Evolutionary conservation across 2,113 vertebrate species (phyloP), one percentile per base, ranked within the genome.

Genomic region (Redunca redunca): DNA sequence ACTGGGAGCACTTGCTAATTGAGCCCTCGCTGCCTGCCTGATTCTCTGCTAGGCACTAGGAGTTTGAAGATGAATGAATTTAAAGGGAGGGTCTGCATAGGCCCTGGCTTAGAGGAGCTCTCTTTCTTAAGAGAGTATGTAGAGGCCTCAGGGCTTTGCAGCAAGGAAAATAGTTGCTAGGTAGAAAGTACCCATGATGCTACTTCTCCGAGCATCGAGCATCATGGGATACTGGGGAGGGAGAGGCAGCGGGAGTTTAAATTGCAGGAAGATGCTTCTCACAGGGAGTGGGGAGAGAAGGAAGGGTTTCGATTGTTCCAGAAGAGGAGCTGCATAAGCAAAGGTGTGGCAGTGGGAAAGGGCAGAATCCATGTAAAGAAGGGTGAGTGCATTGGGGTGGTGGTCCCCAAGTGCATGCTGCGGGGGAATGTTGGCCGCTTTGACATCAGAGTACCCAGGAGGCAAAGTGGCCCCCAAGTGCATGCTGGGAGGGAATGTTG

Each of bases 341-440:
- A 40, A 90, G 53, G 28, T 60, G 6, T 30, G 89, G 87, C 48
- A 40, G 40, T 4, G 3, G 55, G 36, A 40, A 12, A 60, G 19
- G 33, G 52, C 14, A 57, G 48, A 33, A 48, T 10, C 1, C 28
- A 3, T 48, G 11, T 13, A 40, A 57, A 46, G 62, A 91, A 88
- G 46, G 50, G 23, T 30, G n/a, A 52, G 60, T 5, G 12, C 13
- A 26, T 13, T 23, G 7, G 0, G 5, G 9, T 21, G 52, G n/a
- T 78, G 36, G 58, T 16, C 25, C 64, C 60, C 26, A 71, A 71
- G 67, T 71, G 62, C 62, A n/a, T n/a, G 62, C 62, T 64, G 3
- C 7, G 62, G 8, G 30, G 15, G 0, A 16, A 64, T 64, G 30
- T 33, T 64, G 30, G 30, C 15, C 0, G 3, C 7, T 64, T 64